These are phyloP conservation scores for Chouioia cunea DNA, from an alignment of 2,888 invertebrate genomes.

Conservation along the genomic window DNA sequence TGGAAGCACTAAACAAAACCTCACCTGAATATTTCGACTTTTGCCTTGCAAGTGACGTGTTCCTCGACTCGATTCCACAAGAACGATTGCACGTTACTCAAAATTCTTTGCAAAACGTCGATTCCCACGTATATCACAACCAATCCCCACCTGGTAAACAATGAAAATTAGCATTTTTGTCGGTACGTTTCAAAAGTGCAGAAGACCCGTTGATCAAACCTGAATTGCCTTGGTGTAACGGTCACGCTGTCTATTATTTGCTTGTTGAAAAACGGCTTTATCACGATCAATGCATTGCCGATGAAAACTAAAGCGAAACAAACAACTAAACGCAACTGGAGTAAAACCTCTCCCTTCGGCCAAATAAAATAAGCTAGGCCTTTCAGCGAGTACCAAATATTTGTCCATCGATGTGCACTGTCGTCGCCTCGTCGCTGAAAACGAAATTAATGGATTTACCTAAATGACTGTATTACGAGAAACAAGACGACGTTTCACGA, in stretches of 20 bases:
- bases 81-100: conserved; percentile 91
- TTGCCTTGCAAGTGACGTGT: conserved; percentile 92
- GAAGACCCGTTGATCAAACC: conserved; percentile 48
- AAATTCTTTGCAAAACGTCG: conserved; percentile 92
- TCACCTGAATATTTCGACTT: conserved; percentile 72
- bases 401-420: no score
- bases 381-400: no score
- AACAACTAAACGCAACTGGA: no score
- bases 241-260: conserved; percentile 74
- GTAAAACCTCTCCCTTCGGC: no score
- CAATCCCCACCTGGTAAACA: conserved; percentile 81
- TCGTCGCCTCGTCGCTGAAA: no score
- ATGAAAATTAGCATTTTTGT: conserved; percentile 45
- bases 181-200: conserved; percentile 4
- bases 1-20: conserved; percentile 22
- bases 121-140: conserved; percentile 87
- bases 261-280: conserved; percentile 93
- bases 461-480: no score
- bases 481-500: no score
- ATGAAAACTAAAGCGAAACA: no score
- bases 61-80: conserved; percentile 97
- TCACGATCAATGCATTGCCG: conserved; percentile 68
- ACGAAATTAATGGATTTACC: no score
- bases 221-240: conserved; percentile 52
- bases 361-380: no score